A percentile compares a stretch with the other conserved stretches of the same genome.
Conservation (phyloP, 2,113 vertebrate genomes). For the Ceyx cyanopectus region DNA sequence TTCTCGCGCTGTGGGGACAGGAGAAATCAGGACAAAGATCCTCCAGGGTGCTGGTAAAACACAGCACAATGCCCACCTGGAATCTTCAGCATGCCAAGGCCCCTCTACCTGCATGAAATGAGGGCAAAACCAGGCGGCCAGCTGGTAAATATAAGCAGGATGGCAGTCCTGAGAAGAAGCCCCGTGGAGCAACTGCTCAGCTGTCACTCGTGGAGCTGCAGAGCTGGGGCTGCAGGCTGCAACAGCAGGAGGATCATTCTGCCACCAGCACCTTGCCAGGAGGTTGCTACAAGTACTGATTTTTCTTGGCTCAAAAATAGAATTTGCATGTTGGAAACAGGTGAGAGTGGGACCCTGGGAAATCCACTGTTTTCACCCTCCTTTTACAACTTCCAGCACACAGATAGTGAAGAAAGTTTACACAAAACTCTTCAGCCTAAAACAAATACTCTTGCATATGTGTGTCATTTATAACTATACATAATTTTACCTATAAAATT, state of each 20-base stretch:
- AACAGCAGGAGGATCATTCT: neutral
- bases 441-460: neutral
- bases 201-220: neutral
- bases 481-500: neutral
- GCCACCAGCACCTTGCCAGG: neutral
- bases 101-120: neutral
- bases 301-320: neutral
- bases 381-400: neutral
- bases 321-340: neutral
- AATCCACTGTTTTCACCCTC: neutral
- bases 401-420: neutral
- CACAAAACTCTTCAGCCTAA: neutral
- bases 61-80: accelerated
- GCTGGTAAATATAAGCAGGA: neutral
- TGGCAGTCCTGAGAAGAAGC: neutral
- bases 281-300: neutral
- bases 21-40: neutral
- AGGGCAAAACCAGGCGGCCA: neutral
- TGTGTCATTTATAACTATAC: neutral
- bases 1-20: conserved; percentile 87
- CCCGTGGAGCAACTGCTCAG: neutral
- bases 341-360: neutral
- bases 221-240: neutral
- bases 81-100: neutral
- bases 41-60: neutral